Percentiles rank a stretch among this genome's conserved stretches.
Evolutionary conservation across 2,888 invertebrate species (phyloP).

Genomic region (Brenthis hecate): DNA sequence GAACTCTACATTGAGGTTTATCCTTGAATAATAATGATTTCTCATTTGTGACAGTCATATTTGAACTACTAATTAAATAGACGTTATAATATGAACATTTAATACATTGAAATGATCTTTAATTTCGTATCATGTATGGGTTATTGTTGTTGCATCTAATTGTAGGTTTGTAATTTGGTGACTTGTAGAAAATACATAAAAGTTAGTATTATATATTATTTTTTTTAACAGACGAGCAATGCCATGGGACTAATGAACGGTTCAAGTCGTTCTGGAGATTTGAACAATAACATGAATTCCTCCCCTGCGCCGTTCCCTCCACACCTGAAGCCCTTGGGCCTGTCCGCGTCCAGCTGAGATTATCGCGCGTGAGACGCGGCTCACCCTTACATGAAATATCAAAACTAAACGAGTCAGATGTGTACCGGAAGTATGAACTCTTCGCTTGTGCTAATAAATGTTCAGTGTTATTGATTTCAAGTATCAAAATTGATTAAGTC

Average conservation of each 20-base stretch:
- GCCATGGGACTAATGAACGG: conserved; percentile 82
- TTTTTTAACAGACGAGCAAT: conserved; percentile 66
- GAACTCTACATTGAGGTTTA: conserved; percentile 11
- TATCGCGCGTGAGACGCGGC: conserved; percentile 74
- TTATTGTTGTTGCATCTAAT: neutral
- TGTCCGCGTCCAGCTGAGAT: conserved; percentile 86
- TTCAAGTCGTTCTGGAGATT: conserved; percentile 80
- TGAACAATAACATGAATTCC: conserved; percentile 86
- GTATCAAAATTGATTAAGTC: conserved; percentile 1
- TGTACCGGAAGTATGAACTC: conserved; percentile 21
- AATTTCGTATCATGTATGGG: neutral
- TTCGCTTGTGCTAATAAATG: conserved; percentile 9
- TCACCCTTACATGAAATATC: conserved; percentile 76
- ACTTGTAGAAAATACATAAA: neutral
- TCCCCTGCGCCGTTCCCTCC: conserved; percentile 76
- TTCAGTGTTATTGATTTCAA: conserved; percentile 15
- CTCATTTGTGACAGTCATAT: conserved; percentile 14
- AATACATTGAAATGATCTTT: neutral
- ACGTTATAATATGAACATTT: conserved; percentile 9
- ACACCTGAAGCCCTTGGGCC: conserved; percentile 82
- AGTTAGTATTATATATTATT: neutral
- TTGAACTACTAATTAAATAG: conserved; percentile 8
- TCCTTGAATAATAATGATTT: conserved; percentile 16
- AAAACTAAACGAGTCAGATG: conserved; percentile 54
- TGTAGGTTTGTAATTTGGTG: too few species aligned